Percentiles rank a stretch among this genome's conserved stretches.
These are phyloP conservation scores for Emberiza fucata DNA, from an alignment of 2,113 vertebrate genomes.

Conservation along the genomic window DNA sequence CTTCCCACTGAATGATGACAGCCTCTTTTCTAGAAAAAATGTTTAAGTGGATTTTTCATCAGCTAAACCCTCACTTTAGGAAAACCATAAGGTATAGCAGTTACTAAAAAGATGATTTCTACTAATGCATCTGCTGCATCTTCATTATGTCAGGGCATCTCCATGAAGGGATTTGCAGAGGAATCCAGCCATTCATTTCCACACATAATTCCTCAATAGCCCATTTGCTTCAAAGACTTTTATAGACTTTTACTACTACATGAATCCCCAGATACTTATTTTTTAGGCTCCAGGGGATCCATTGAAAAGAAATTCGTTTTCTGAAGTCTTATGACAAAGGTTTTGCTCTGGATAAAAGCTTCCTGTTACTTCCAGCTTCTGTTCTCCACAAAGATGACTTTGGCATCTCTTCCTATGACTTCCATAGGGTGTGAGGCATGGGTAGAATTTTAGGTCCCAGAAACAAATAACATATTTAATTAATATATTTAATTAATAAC, in stretches of 20 bases:
- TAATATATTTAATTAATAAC: no score
- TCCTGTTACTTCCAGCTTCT: background rate
- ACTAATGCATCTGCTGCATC: slow-evolving; percentile 33
- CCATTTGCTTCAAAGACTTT: slow-evolving; percentile 62
- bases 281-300: slow-evolving; percentile 33
- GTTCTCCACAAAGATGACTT: background rate
- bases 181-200: slow-evolving; percentile 41
- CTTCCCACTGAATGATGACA: background rate
- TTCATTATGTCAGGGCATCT: slow-evolving; percentile 42
- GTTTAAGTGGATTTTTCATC: slow-evolving; percentile 11
- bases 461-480: background rate
- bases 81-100: slow-evolving; percentile 2
- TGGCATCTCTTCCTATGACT: background rate
- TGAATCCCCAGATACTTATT: slow-evolving; percentile 60
- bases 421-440: background rate
- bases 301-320: slow-evolving; percentile 18
- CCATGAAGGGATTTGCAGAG: slow-evolving; percentile 43
- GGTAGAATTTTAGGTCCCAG: background rate
- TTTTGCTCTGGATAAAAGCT: slow-evolving; percentile 37
- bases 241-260: slow-evolving; percentile 52
- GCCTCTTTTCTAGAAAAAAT: background rate
- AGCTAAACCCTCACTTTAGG: background rate
- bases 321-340: slow-evolving; percentile 51
- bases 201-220: slow-evolving; percentile 50
- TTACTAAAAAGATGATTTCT: slow-evolving; percentile 52